Base-by-base conservation (phyloP, 2,113 vertebrate species). In the Lagopus muta region DNA sequence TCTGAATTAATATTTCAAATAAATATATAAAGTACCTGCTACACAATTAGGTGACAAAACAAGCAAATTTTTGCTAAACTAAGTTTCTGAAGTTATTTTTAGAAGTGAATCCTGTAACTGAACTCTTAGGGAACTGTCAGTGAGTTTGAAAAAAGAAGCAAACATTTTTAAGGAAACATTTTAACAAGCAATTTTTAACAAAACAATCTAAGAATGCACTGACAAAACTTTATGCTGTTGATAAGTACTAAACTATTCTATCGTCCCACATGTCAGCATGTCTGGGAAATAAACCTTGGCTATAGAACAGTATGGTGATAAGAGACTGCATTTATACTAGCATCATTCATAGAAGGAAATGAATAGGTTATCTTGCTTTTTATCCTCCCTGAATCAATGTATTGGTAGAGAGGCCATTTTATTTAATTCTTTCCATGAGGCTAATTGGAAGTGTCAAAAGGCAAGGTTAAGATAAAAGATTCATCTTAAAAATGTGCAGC, bases 391-490 rank as follows among this genome's bases (percentile, higher is more conserved):
- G 58, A 50, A 81, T 82, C 70, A 71, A 42, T 77, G 74, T 57
- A 75, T 47, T 10, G 14, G 28, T 71, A 61, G 48, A 86, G 79
- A 94, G 28, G 32, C 27, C 65, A 11, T 45, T 78, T 73, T 83
- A 67, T 48, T 66, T 54, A n/a, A 79, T 85, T 86, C 79, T 71
- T 86, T 91, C 78, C 61, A 38, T 34, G 12, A 92, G 28, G 61
- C 67, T 88, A 77, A 88, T 92, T 94, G 62, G 70, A 96, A 93
- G 79, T 61, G 34, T 89, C 75, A 95, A 67, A 90, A 93, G 52
- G 38, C 84, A 84, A 86, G 43, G 50, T 81, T 85, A 25, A 79
- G 42, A 92, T 71, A 85, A 93, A 81, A 14, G 17, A 27, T 40
- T 89, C 5, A 40, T 85, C 71, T 90, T 62, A 57, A 42, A 91